These are phyloP conservation scores for Rhynchomys soricoides DNA, from an alignment of 2,113 vertebrate species.

Conservation along the genomic window DNA sequence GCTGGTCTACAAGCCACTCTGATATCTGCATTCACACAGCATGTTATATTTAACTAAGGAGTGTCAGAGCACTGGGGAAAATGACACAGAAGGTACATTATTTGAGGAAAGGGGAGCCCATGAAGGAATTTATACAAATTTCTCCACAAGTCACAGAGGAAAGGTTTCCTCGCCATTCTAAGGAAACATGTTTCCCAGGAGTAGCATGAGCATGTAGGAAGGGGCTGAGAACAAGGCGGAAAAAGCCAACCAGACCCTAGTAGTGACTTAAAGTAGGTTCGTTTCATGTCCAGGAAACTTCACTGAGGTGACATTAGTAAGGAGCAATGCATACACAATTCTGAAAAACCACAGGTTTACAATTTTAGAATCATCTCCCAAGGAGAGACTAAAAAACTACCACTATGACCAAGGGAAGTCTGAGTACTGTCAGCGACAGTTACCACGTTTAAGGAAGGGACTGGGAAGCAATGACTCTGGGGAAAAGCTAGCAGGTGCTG, in stretches of 20 bases:
- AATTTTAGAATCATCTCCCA: background rate
- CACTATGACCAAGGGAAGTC: background rate
- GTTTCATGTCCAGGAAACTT: slow-evolving; percentile 8
- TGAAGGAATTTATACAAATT: slow-evolving; percentile 18
- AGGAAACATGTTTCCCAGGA: background rate
- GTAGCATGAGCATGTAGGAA: background rate
- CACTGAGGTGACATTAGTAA: background rate
- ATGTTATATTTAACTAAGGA: background rate
- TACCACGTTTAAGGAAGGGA: slow-evolving; percentile 60
- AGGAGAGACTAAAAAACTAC: background rate
- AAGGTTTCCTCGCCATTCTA: background rate
- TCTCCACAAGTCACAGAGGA: slow-evolving; percentile 28
- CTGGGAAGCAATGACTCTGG: slow-evolving; percentile 61
- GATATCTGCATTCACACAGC: background rate
- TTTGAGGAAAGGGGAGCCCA: background rate
- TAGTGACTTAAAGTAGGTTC: background rate
- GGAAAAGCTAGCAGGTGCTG: slow-evolving; percentile 77
- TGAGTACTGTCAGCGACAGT: slow-evolving; percentile 28
- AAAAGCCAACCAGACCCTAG: background rate
- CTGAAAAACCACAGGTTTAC: background rate
- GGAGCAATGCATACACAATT: background rate
- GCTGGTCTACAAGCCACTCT: background rate
- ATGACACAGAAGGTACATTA: background rate
- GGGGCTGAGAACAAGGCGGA: background rate
- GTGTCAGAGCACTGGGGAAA: slow-evolving; percentile 36